A percentile compares a stretch with the other conserved stretches of the same genome.
These are phyloP conservation scores for Drepana arcuata DNA, from an alignment of 1,140 invertebrate species.

Conservation along the genomic window DNA sequence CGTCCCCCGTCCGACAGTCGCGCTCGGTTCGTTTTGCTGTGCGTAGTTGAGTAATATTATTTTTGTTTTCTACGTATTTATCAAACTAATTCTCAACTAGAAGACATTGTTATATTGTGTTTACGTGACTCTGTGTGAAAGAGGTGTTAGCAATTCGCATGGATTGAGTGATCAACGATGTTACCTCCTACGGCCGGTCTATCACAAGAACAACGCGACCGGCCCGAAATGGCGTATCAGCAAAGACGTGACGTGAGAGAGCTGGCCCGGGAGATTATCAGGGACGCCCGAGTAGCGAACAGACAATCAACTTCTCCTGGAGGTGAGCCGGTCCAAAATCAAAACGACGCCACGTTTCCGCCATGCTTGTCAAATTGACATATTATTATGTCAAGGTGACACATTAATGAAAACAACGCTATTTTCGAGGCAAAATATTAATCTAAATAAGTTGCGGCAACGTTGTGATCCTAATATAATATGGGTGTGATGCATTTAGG, in stretches of 20 bases:
- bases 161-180: constrained; percentile 59
- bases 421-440: constrained; percentile 27
- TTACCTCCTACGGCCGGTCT: constrained; percentile 67
- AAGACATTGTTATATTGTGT: constrained; percentile 25
- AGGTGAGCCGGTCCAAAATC: constrained; percentile 62
- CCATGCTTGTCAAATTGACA: constrained; percentile 68
- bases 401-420: constrained; percentile 58
- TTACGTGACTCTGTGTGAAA: constrained; percentile 27
- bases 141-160: constrained; percentile 41
- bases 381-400: constrained; percentile 62
- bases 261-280: constrained; percentile 59
- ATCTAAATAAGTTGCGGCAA: constrained; percentile 21
- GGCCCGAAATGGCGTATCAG: constrained; percentile 60
- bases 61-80: constrained; percentile 32
- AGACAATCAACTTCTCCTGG: constrained; percentile 60
- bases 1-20: constrained; percentile 49
- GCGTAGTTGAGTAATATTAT: constrained; percentile 37
- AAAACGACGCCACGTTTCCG: constrained; percentile 69
- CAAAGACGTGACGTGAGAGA: constrained; percentile 61
- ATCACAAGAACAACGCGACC: constrained; percentile 53
- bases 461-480: constrained; percentile 10
- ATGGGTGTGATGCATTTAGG: constrained; percentile 31
- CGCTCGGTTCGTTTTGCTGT: constrained; percentile 52
- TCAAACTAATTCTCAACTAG: constrained; percentile 22
- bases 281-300: constrained; percentile 53